phyloP scores from a whole-genome alignment of 37 sponge, comb jelly and placozoan species.

The Chondrosia reniformis region DNA sequence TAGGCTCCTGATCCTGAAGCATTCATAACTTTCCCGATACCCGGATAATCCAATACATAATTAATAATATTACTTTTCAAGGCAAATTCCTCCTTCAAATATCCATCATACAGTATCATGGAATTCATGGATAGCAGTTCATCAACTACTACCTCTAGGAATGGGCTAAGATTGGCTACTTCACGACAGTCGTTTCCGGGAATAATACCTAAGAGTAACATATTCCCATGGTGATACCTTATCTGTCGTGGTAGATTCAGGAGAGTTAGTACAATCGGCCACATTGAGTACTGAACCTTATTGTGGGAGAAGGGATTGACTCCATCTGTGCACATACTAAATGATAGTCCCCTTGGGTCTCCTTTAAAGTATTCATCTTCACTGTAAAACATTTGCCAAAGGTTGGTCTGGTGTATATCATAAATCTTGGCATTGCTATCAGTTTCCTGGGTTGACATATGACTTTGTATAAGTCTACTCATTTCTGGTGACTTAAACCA shows the following conservation, averaged over 20 bases:
- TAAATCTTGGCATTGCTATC: no score
- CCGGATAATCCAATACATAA: constrained; percentile 21
- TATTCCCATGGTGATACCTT: background rate
- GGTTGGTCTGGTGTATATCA: no score
- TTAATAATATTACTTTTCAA: background rate
- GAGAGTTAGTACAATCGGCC: constrained; percentile 5
- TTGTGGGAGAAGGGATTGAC: no score
- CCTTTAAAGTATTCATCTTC: no score
- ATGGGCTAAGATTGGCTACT: background rate
- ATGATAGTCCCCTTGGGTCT: no score
- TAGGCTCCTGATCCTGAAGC: no score
- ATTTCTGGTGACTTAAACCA: no score
- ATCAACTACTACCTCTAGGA: constrained; percentile 21
- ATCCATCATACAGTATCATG: constrained; percentile 16
- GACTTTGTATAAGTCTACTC: no score
- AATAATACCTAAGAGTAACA: constrained; percentile 23
- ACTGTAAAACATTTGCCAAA: no score
- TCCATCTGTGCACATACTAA: no score
- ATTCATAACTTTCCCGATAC: constrained; percentile 25
- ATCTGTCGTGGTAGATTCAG: constrained; percentile 28
- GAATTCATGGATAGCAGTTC: background rate
- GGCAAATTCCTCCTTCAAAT: constrained; percentile 5
- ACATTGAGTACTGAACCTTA: no score
- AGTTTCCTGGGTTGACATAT: no score
- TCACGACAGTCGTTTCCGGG: constrained; percentile 21